Conservation (phyloP, 2,888 invertebrate species). For the Hybos culiciformis region DNA sequence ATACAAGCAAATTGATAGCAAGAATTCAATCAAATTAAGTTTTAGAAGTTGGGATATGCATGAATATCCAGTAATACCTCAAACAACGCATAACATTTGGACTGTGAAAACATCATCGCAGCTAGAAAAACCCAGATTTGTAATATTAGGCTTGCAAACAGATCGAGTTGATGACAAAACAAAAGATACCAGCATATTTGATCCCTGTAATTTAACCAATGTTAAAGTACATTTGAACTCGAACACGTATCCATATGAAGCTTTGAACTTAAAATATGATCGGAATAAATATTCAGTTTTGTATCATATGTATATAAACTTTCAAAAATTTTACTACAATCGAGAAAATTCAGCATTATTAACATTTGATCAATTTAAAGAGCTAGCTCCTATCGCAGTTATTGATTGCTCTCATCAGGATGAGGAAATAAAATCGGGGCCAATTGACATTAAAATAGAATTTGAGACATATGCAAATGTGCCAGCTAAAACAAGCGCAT, state of each 20-base stretch:
- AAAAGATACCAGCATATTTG: constrained; percentile 15
- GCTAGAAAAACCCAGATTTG: constrained; percentile 27
- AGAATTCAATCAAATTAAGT: constrained; percentile 3
- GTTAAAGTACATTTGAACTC: constrained; percentile 26
- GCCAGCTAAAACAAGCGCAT: too few relatives aligned
- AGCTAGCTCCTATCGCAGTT: too few relatives aligned
- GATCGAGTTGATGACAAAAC: constrained; percentile 20
- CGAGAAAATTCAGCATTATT: too few relatives aligned
- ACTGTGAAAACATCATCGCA: constrained; percentile 22
- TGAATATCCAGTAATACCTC: constrained; percentile 23
- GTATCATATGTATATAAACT: constrained; percentile 19
- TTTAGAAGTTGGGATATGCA: constrained; percentile 29
- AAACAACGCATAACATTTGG: constrained; percentile 23
- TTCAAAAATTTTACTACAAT: constrained; percentile 16
- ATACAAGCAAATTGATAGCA: constrained; percentile 8
- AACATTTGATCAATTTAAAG: too few relatives aligned
- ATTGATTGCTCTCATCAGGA: too few relatives aligned
- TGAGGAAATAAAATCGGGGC: too few relatives aligned
- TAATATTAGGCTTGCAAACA: constrained; percentile 30
- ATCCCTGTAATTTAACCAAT: constrained; percentile 23
- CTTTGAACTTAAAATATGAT: constrained; percentile 21
- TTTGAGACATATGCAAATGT: too few relatives aligned
- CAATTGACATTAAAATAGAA: too few relatives aligned
- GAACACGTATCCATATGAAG: constrained; percentile 24
- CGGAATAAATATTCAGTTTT: constrained; percentile 17